Conservation (phyloP, 2,888 invertebrate genomes). For the Megaustenia siamemsis region DNA sequence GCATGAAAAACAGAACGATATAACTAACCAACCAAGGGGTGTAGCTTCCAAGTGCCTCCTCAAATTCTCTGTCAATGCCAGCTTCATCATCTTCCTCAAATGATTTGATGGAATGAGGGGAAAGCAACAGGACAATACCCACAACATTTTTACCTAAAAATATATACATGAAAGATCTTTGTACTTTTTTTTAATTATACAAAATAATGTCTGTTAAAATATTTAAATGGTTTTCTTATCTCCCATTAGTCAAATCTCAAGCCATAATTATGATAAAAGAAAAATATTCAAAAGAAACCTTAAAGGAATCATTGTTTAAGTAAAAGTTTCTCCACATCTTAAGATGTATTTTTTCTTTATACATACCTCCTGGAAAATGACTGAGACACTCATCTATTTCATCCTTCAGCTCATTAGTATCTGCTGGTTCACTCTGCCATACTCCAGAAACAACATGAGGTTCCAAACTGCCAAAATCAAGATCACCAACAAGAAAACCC, state of each 20-base stretch:
- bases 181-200: neutral
- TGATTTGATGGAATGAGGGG: slow-evolving; percentile 6
- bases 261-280: no score
- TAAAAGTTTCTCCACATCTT: no score
- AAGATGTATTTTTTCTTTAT: neutral
- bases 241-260: no score
- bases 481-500: slow-evolving; percentile 53
- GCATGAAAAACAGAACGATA: neutral
- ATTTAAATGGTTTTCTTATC: no score
- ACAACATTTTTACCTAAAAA: slow-evolving; percentile 49
- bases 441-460: slow-evolving; percentile 26
- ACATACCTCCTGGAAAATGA: slow-evolving; percentile 55
- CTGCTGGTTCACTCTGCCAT: slow-evolving; percentile 41
- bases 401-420: slow-evolving; percentile 30
- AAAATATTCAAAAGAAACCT: no score
- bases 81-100: slow-evolving; percentile 33
- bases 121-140: slow-evolving; percentile 49
- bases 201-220: neutral
- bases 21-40: slow-evolving; percentile 42
- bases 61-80: slow-evolving; percentile 49
- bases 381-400: slow-evolving; percentile 45
- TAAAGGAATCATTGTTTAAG: no score
- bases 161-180: neutral
- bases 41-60: slow-evolving; percentile 43
- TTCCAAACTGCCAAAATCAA: neutral